A percentile compares a stretch with the other conserved stretches of the same genome.
These are phyloP conservation scores for Acromyrmex heyeri DNA, from an alignment of 1,140 invertebrate species.

Conservation along the genomic window DNA sequence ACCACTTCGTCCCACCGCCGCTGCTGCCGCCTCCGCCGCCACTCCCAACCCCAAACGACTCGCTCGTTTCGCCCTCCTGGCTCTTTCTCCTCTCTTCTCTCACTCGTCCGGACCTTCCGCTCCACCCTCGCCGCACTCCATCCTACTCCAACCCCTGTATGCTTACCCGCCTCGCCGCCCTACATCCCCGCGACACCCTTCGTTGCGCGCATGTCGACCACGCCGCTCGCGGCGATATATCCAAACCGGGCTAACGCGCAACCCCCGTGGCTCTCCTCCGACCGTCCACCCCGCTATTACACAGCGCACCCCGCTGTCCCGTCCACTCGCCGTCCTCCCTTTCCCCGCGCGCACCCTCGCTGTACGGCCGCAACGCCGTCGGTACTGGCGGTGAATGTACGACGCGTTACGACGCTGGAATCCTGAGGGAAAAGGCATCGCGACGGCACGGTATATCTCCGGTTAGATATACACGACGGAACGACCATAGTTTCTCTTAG, in stretches of 20 bases:
- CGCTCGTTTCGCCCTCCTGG: conserved; percentile 29
- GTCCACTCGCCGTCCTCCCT: background rate
- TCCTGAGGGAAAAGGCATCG: conserved; percentile 44
- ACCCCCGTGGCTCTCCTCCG: background rate
- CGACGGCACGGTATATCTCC: conserved; percentile 34
- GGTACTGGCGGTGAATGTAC: conserved; percentile 55
- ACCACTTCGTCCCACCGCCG: conserved; percentile 9
- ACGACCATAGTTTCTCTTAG: conserved; percentile 48
- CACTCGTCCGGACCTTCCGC: conserved; percentile 18
- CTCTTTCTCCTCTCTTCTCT: conserved; percentile 30
- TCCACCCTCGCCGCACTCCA: background rate
- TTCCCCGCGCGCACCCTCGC: background rate
- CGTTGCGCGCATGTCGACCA: conserved; percentile 43
- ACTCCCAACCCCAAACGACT: conserved; percentile 64
- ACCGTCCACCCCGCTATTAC: background rate
- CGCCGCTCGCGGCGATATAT: conserved; percentile 66
- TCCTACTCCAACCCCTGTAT: background rate
- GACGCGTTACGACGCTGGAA: conserved; percentile 31
- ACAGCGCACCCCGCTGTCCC: conserved; percentile 2
- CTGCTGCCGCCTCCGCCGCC: conserved; percentile 24
- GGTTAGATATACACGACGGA: conserved; percentile 57
- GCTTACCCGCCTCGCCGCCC: background rate
- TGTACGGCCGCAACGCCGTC: conserved; percentile 26
- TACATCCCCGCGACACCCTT: conserved; percentile 28
- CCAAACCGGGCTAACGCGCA: conserved; percentile 63